phyloP scores from a whole-genome alignment of 2,888 invertebrate genomes.

The Dioctria rufipes region DNA sequence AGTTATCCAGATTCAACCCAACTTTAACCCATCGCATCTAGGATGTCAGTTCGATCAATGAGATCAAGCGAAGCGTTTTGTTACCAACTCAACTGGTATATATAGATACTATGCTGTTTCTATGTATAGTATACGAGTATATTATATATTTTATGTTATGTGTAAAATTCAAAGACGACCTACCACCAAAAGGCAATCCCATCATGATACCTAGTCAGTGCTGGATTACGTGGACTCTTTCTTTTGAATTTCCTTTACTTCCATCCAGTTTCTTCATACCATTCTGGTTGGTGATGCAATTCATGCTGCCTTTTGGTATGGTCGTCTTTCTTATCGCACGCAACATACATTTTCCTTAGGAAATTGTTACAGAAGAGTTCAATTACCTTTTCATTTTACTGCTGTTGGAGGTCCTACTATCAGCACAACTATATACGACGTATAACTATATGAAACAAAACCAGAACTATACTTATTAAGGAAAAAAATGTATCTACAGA shows the following conservation, averaged over 20 bases:
- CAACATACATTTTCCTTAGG: constrained; percentile 22
- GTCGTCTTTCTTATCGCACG: constrained; percentile 15
- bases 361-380: constrained; percentile 13
- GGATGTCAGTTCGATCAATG: constrained; percentile 29
- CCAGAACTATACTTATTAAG: constrained; percentile 17
- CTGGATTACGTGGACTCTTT: not conserved
- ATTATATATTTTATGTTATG: not conserved
- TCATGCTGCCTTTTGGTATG: constrained; percentile 2
- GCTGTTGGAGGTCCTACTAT: not conserved
- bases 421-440: constrained; percentile 11
- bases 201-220: not conserved
- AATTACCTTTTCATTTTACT: not conserved
- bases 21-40: not conserved
- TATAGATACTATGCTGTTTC: not conserved
- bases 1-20: not conserved
- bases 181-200: constrained; percentile 1
- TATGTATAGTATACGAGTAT: not conserved
- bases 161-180: constrained; percentile 11
- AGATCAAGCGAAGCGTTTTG: constrained; percentile 12
- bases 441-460: constrained; percentile 1
- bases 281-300: constrained; percentile 10
- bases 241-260: too few species aligned
- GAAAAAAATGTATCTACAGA: constrained; percentile 9
- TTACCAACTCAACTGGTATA: not conserved
- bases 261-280: not conserved